phyloP scores from a whole-genome alignment of 92 coral and sea anemone genomes.

The Anthopleura xanthogrammica region DNA sequence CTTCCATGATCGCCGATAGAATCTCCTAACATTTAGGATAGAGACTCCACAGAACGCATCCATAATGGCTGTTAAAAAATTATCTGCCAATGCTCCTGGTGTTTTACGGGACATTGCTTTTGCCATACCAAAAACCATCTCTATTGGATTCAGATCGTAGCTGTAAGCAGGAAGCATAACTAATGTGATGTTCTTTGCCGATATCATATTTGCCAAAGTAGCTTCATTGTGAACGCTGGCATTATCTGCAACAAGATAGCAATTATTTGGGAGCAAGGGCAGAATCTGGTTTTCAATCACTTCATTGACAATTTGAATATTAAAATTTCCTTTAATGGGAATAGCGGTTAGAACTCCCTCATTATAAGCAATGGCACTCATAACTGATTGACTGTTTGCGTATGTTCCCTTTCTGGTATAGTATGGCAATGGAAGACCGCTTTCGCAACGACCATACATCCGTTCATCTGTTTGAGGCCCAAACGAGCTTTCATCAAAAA shows the following conservation, averaged over 20 bases:
- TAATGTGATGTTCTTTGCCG: conserved; percentile 31
- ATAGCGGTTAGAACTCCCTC: conserved; percentile 27
- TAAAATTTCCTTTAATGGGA: conserved; percentile 22
- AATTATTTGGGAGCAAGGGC: neutral
- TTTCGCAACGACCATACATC: conserved; percentile 5
- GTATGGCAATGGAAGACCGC: conserved; percentile 3
- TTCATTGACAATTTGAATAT: conserved; percentile 4
- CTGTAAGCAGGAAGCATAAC: conserved; percentile 40
- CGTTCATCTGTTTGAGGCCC: conserved; percentile 10
- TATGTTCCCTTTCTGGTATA: neutral
- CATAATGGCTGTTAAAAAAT: too few species aligned
- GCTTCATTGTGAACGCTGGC: conserved; percentile 42
- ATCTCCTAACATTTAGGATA: too few species aligned
- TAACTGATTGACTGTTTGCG: neutral
- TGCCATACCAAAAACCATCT: conserved; percentile 3
- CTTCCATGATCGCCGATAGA: too few species aligned
- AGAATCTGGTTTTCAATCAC: conserved; percentile 8
- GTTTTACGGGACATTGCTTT: conserved; percentile 9
- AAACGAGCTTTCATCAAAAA: conserved; percentile 15
- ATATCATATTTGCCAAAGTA: conserved; percentile 1
- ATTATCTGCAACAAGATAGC: conserved; percentile 33
- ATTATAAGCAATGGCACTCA: conserved; percentile 8
- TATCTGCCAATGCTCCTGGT: neutral
- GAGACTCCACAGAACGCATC: too few species aligned
- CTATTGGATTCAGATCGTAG: conserved; percentile 30